Base-by-base conservation (phyloP, 1,140 invertebrate species). In the Homalodisca vitripennis region DNA sequence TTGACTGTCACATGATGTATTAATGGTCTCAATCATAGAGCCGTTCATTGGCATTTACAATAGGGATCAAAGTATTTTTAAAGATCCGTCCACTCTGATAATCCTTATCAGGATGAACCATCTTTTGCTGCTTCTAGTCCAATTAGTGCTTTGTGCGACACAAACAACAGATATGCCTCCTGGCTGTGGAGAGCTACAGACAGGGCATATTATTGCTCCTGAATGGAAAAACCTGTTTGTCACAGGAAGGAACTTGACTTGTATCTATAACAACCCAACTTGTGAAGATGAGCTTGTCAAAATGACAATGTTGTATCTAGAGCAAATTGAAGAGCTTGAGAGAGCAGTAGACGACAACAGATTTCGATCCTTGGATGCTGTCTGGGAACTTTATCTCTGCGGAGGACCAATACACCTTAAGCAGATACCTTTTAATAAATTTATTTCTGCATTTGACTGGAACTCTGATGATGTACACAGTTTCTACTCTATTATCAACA, bases 281-380 rank as follows among this genome's bases (percentile, higher is more conserved):
- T 51, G 6, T 51, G 22, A n/a, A 3, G 6, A 51, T n/a, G 48
- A 51, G n/a, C 48, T 51, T 51, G 17, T 51, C n/a, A 51, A 51
- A 14, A 51, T n/a, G 3, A 20, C 48, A 3, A 51, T 14, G n/a
- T 20, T 22, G 17, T 51, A 51, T n/a, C 22, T 51, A 10, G 48
- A 51, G 48, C 17, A 20, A 10, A 3, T 51, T 3, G 17, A 14
- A 22, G 48, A 3, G 3, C 48, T 51, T 51, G 48, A 51, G 3
- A 51, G 22, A 51, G 48, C 48, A 51, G 17, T 51, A 20, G 48
- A 51, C 22, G 48, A 3, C 3, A 51, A 51, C 48, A 51, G 22
- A n/a, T 51, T 12, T 51, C 48, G 48, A 51, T 51, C 48, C 22
- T 51, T 51, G 48, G 48, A 51, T 51, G 48, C 48, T 20, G 48